A percentile compares a stretch with the other conserved stretches of the same genome.
These are phyloP conservation scores for Rhizoglyphus robini DNA, from an alignment of 1,140 invertebrate species.

Conservation along the genomic window DNA sequence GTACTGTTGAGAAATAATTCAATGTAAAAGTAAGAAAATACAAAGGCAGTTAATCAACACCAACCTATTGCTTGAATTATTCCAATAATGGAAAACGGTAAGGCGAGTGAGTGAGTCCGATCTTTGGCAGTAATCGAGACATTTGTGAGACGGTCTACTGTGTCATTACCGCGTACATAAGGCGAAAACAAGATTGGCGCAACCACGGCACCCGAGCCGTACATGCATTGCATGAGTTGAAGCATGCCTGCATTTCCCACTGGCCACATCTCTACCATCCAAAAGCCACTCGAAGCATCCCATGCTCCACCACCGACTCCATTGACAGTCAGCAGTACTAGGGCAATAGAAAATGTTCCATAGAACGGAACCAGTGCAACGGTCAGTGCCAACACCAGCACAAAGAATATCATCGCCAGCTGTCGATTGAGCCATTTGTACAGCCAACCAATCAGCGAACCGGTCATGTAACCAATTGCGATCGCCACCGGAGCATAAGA, in stretches of 20 bases:
- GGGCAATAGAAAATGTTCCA: not conserved
- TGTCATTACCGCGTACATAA: not conserved
- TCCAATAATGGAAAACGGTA: not conserved
- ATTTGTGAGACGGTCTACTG: no score
- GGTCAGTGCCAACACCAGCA: not conserved
- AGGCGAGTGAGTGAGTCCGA: not conserved
- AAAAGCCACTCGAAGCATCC: not conserved
- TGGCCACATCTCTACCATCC: conserved; percentile 14
- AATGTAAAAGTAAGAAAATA: not conserved
- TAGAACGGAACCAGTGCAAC: not conserved
- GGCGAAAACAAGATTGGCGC: not conserved
- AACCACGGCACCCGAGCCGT: not conserved
- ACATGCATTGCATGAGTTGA: conserved; percentile 10
- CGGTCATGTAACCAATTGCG: conserved; percentile 4
- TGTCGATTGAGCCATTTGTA: conserved; percentile 9
- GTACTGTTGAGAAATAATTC: not conserved
- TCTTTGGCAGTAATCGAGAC: not conserved
- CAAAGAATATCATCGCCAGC: not conserved
- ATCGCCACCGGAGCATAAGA: not conserved
- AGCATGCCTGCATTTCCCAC: not conserved
- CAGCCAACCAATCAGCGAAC: not conserved
- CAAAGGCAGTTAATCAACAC: no score
- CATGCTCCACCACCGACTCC: not conserved
- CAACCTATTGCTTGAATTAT: not conserved
- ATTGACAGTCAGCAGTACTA: not conserved